Percentiles rank a stretch among this genome's conserved stretches.
These are phyloP conservation scores for Pocillopora grandis DNA, from an alignment of 92 coral and sea anemone genomes.

Conservation along the genomic window DNA sequence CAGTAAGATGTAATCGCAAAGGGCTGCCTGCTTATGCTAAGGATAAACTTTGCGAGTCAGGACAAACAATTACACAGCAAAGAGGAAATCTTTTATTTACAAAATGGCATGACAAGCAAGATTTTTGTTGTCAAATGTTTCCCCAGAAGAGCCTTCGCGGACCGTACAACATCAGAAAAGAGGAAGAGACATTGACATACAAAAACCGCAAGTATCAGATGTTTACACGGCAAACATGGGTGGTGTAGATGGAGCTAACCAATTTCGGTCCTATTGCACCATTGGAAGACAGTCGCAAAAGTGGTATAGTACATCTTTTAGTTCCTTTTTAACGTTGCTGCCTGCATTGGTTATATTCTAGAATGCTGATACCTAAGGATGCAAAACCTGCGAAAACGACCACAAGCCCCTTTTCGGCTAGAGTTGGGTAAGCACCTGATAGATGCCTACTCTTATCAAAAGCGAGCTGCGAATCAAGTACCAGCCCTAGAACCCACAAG, in stretches of 20 bases:
- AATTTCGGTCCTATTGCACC: neutral
- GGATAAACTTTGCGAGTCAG: slow-evolving; percentile 28
- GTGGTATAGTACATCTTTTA: too few species aligned
- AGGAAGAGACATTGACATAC: slow-evolving; percentile 23
- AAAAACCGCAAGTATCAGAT: slow-evolving; percentile 26
- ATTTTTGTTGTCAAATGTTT: slow-evolving; percentile 45
- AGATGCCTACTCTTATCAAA: slow-evolving; percentile 34
- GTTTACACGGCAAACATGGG: slow-evolving; percentile 38
- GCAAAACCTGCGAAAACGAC: slow-evolving; percentile 4
- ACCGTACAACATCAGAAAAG: slow-evolving; percentile 26
- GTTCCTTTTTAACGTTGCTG: too few species aligned
- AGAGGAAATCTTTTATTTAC: slow-evolving; percentile 12
- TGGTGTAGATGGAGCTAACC: slow-evolving; percentile 39
- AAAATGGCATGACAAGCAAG: slow-evolving; percentile 63
- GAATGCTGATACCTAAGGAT: too few species aligned
- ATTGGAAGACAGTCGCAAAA: too few species aligned
- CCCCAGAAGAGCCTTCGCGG: slow-evolving; percentile 45
- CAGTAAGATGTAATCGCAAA: neutral
- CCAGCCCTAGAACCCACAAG: too few species aligned
- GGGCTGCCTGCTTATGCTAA: slow-evolving; percentile 13
- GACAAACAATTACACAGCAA: slow-evolving; percentile 10
- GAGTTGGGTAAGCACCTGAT: slow-evolving; percentile 44
- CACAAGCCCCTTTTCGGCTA: slow-evolving; percentile 27
- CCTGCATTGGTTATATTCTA: too few species aligned
- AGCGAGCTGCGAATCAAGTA: too few species aligned